Percentiles rank a stretch among this genome's conserved stretches.
phyloP scores from a whole-genome alignment of 1,140 invertebrate genomes.

The Antheraea pernyi region DNA sequence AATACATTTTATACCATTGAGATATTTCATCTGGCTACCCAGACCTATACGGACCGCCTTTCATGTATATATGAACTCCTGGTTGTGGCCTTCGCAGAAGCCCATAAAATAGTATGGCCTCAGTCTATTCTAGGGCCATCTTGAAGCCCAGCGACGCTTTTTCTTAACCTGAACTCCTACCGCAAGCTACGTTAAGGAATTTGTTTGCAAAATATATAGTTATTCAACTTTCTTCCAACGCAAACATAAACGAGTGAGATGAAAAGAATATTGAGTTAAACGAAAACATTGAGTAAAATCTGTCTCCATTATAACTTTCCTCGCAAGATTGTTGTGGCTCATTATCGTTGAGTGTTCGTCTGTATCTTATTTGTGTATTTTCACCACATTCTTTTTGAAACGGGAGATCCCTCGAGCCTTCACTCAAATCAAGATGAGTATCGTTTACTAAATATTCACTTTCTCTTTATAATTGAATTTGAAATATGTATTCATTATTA shows the following conservation, averaged over 20 bases:
- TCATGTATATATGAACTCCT: too few species aligned
- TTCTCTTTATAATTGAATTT: background rate
- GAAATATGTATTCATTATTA: background rate
- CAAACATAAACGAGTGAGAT: background rate
- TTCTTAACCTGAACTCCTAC: too few species aligned
- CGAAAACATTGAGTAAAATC: background rate
- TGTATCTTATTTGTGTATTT: constrained; percentile 6
- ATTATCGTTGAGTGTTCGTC: constrained; percentile 10
- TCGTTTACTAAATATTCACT: background rate
- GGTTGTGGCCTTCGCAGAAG: too few species aligned
- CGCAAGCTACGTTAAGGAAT: too few species aligned
- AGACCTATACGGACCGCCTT: too few species aligned
- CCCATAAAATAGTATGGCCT: too few species aligned
- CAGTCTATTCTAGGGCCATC: too few species aligned
- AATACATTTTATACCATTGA: too few species aligned
- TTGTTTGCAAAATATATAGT: too few species aligned
- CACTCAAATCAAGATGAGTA: constrained; percentile 4
- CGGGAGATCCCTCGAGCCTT: background rate
- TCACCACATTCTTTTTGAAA: background rate
- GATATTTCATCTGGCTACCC: too few species aligned
- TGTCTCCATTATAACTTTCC: constrained; percentile 9
- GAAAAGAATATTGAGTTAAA: background rate
- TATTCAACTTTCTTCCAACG: too few species aligned
- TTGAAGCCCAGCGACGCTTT: too few species aligned
- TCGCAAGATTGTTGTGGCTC: constrained; percentile 10